Base-by-base conservation (phyloP, 2,797 vertebrate species). In the Micrastur ruficollis region DNA sequence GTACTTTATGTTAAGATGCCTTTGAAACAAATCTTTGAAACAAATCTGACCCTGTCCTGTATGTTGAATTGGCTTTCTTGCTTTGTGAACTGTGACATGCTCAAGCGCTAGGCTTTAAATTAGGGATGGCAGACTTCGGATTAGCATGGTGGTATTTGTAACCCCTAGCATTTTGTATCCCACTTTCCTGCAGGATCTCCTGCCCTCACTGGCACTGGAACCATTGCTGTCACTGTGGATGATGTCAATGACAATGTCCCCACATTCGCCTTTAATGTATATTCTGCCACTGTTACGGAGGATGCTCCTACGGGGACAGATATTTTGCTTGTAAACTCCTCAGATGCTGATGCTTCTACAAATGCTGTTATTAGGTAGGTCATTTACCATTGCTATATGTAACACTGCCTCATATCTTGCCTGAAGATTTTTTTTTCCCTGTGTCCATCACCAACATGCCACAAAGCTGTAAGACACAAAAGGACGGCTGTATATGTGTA, bases 161-260 rank as follows among this genome's bases (percentile, higher is more conserved):
- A 97, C 97, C 95, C 95, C 93, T 84, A 52, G 95, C 93, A 40
- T 86, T 97, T 93, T 81, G 38, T 87, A 91, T 84, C 78, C 40
- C 14, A 2, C 65, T 95, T 84, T 80, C 66, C 85, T 2, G 3
- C 96, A 99, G 99, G 99, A 66, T 98, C 98, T 84, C 99, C 99
- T 7, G 97, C 99, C 55, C 98, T 99, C 85, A 99, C 99, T 19
- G 99, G 99, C 80, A 99, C 99, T 8, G 99, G 99, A 38, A 99
- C 98, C 2, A 98, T 99, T 38, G 98, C 96, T 6, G 98, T 99
- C 78, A 97, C 98, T 38, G 99, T 99, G 61, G 98, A 99, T 65
- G 99, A 99, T 65, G 94, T 99, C 93, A 99, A 99, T 50, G 99
- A 99, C 96, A 99, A 99, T 2, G 81, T 99, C 50, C 99, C 99